phyloP scores from a whole-genome alignment of 2,888 invertebrate genomes.

The Lasioglossum oenotherae region DNA sequence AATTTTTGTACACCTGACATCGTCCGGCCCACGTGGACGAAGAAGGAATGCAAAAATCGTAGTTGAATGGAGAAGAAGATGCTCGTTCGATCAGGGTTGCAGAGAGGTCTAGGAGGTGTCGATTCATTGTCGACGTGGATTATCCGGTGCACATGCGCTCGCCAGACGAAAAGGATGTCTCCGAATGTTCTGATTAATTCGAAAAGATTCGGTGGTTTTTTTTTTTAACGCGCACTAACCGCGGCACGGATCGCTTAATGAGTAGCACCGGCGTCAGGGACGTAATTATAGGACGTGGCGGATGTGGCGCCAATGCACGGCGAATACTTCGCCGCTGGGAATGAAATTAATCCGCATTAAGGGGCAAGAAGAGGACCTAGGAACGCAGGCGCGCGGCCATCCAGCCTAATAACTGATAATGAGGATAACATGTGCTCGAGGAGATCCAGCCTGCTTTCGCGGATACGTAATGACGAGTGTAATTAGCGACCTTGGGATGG shows the following conservation, averaged over 20 bases:
- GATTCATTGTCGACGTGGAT: background rate
- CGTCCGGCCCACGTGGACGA: background rate
- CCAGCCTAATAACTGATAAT: constrained; percentile 26
- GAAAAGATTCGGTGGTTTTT: constrained; percentile 17
- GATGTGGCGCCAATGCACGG: constrained; percentile 56
- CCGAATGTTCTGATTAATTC: constrained; percentile 48
- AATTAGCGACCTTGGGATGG: background rate
- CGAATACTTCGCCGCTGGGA: constrained; percentile 57
- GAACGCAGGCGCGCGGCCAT: constrained; percentile 20
- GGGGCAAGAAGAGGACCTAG: constrained; percentile 18
- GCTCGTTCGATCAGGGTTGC: background rate
- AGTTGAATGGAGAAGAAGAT: background rate
- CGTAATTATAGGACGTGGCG: constrained; percentile 64
- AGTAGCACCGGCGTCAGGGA: constrained; percentile 47
- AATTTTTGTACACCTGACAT: too few relatives aligned
- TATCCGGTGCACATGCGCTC: background rate
- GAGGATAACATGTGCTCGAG: constrained; percentile 9
- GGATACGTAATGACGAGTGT: background rate
- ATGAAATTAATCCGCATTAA: constrained; percentile 60
- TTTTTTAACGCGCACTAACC: constrained; percentile 26
- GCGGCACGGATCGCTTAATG: constrained; percentile 32
- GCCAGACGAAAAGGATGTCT: background rate
- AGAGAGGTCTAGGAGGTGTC: background rate
- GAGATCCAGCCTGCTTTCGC: background rate
- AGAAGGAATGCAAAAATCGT: background rate